A percentile compares a stretch with the other conserved stretches of the same genome.
Evolutionary conservation across 2,797 vertebrate species (phyloP).

Genomic region (Dendrocincla fuliginosa): DNA sequence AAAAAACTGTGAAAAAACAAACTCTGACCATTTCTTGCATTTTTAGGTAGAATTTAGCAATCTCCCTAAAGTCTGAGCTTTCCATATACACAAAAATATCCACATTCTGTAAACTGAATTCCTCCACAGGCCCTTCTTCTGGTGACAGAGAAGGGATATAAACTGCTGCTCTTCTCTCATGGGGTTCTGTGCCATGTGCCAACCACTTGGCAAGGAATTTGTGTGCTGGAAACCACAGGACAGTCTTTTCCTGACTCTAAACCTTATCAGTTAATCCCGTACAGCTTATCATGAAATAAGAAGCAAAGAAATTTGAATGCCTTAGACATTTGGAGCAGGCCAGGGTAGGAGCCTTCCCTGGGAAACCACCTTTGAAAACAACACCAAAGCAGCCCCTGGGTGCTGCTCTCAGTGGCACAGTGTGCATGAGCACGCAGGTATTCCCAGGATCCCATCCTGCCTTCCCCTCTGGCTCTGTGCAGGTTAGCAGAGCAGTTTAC

Average conservation of each 20-base stretch:
- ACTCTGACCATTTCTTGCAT: neutral
- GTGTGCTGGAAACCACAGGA: neutral
- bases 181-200: neutral
- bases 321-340: neutral
- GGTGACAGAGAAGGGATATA: neutral
- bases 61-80: neutral
- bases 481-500: neutral
- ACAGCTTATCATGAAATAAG: neutral
- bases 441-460: neutral
- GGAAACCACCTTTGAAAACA: neutral
- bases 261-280: neutral
- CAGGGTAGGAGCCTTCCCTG: neutral
- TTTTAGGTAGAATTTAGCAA: neutral
- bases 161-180: neutral
- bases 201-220: neutral
- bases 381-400: accelerated
- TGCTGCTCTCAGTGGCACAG: neutral
- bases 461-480: neutral
- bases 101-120: neutral
- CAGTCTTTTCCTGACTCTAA: neutral
- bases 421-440: accelerated
- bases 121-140: neutral
- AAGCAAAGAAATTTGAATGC: neutral
- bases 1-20: neutral
- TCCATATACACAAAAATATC: neutral